A percentile compares a stretch with the other conserved stretches of the same genome.
phyloP scores from a whole-genome alignment of 2,888 invertebrate species.

The Troides oblongomaculatus region DNA sequence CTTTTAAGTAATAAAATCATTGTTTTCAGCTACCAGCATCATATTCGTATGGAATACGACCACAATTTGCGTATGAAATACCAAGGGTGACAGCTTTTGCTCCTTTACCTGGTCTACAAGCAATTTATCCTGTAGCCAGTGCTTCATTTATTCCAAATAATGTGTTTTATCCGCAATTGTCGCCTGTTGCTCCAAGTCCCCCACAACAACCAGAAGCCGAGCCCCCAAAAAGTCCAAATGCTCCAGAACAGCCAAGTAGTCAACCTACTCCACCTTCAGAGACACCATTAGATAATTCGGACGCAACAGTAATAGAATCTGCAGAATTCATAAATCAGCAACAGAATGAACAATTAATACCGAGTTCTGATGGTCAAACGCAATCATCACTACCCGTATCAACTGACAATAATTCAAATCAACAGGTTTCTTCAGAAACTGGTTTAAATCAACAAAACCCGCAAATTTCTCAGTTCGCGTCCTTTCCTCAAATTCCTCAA shows the following conservation, averaged over 20 bases:
- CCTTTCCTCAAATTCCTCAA: constrained; percentile 38
- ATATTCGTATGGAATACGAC: constrained; percentile 49
- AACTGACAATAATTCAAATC: constrained; percentile 35
- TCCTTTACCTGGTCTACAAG: constrained; percentile 44
- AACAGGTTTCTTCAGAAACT: constrained; percentile 25
- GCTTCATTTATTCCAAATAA: constrained; percentile 51
- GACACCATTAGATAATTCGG: constrained; percentile 53
- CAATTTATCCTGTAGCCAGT: constrained; percentile 50
- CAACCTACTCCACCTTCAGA: constrained; percentile 41
- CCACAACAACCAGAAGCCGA: constrained; percentile 26
- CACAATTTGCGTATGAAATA: constrained; percentile 55
- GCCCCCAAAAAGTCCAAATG: constrained; percentile 25
- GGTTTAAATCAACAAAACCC: constrained; percentile 30
- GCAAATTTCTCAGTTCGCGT: constrained; percentile 37
- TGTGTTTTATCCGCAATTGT: constrained; percentile 48
- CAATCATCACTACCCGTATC: constrained; percentile 23
- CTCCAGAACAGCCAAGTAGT: constrained; percentile 39
- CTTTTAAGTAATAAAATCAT: neutral
- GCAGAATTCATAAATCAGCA: constrained; percentile 52
- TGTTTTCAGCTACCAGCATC: constrained; percentile 55
- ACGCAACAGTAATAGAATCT: constrained; percentile 66
- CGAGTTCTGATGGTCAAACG: constrained; percentile 9
- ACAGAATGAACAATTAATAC: constrained; percentile 34
- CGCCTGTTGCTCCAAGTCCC: constrained; percentile 37
- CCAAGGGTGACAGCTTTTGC: constrained; percentile 48